Base-by-base conservation (phyloP, 2,797 vertebrate genomes). In the Xerus rutilus region DNA sequence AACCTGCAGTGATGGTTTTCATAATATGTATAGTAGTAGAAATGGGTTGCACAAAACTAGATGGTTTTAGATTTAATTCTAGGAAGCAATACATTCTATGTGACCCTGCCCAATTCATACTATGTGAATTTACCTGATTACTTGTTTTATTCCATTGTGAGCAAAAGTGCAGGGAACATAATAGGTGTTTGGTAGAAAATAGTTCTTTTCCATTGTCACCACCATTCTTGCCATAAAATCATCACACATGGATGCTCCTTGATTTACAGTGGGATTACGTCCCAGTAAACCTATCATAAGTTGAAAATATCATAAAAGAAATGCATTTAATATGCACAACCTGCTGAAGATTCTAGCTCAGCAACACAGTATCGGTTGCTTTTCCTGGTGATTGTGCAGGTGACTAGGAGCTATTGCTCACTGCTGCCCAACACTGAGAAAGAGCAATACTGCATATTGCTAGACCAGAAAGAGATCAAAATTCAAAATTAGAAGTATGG, bases 11-110 rank as follows among this genome's bases (percentile, higher is more conserved):
- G 57, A 77, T 65, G 23, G 30, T 82, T 65, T 70, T 70, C 52
- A 47, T 49, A 47, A 15, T 52, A 35, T 8, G 17, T 7, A 3
- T 14, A 65, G 30, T 23, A 8, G 28, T 62, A 39, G 62, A 95
- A 90, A 88, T 3, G 12, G 52, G 32, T 43, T 0, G 25, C 65
- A 83, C 49, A 83, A 89, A 93, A 91, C 35, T 17, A 89, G 39
- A 81, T 79, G 79, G n/a, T 14, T 93, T 47, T 17, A 73, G 28
- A 70, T 57, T 84, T 74, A 67, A 91, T 92, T 93, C n/a, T 54
- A 85, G 57, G 52, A 95, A 91, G 59, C 9, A 43, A 54, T 12
- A n/a, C 28, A 59, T 30, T 47, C 9, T 67, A 7, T 18, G 13
- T 39, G 57, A 30, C 11, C 30, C 67, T 79, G 39, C 39, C 39